A percentile compares a stretch with the other conserved stretches of the same genome.
Evolutionary conservation across 2,888 invertebrate species (phyloP).

Genomic region (Trichopoda pennipes): DNA sequence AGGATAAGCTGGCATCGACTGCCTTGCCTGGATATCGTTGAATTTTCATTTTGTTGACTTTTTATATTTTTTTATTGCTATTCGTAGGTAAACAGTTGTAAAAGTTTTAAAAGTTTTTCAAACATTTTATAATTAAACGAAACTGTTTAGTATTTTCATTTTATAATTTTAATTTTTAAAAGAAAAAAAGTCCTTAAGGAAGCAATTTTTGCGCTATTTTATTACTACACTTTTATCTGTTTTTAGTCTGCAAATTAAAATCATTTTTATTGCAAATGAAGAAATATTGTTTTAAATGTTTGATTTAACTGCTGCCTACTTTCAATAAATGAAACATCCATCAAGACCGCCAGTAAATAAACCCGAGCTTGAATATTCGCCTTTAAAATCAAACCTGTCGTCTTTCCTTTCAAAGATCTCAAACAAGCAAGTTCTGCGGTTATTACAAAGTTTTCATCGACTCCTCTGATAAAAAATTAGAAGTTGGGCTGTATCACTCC

Average conservation of each 20-base stretch:
- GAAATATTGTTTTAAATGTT: constrained; percentile 8
- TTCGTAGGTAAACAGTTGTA: background rate
- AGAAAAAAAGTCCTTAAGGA: background rate
- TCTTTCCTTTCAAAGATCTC: too few species aligned
- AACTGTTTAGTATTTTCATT: background rate
- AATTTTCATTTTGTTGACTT: constrained; percentile 85
- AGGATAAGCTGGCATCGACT: constrained; percentile 85
- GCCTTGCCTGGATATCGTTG: constrained; percentile 92
- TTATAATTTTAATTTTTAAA: background rate
- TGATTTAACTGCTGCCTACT: constrained; percentile 8
- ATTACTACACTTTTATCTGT: background rate
- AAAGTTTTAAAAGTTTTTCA: constrained; percentile 2
- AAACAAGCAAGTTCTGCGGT: too few species aligned
- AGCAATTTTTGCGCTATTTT: too few species aligned
- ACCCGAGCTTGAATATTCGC: too few species aligned
- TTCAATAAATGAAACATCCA: constrained; percentile 1
- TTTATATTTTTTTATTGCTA: constrained; percentile 19
- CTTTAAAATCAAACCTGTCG: too few species aligned
- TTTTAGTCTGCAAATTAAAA: too few species aligned
- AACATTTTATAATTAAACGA: constrained; percentile 15
- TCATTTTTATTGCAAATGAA: background rate
- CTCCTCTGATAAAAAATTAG: too few species aligned
- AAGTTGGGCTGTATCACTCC: too few species aligned
- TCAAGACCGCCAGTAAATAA: background rate
- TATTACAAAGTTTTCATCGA: too few species aligned